Evolutionary conservation across 2,113 vertebrate genomes (phyloP).

Genomic region (Tetraodon nigroviridis): DNA sequence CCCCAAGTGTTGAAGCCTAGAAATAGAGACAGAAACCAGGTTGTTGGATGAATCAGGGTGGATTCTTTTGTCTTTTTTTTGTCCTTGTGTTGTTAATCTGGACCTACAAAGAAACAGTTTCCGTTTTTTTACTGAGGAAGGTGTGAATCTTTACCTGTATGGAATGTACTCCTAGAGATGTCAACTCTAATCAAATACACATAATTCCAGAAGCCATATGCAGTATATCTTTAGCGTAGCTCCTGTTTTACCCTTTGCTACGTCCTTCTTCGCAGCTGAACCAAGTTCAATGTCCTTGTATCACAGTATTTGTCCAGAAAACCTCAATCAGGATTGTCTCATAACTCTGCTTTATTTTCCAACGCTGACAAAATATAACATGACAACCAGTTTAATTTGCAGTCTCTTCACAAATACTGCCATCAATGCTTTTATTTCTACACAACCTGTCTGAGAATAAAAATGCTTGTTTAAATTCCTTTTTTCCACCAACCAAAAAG

Average conservation of each 20-base stretch:
- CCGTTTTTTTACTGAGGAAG: not conserved
- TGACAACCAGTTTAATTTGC: constrained; percentile 4
- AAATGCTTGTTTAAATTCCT: too few relatives aligned
- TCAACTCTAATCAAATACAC: constrained; percentile 6
- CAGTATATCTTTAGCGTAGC: constrained; percentile 8
- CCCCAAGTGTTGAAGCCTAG: constrained; percentile 27
- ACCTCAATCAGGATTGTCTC: constrained; percentile 48
- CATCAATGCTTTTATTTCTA: too few relatives aligned
- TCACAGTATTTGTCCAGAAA: constrained; percentile 21
- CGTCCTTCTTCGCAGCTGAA: too few relatives aligned
- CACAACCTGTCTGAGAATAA: too few relatives aligned
- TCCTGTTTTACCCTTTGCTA: too few relatives aligned
- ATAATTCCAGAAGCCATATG: constrained; percentile 4
- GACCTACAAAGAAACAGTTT: constrained; percentile 12
- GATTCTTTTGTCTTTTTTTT: constrained; percentile 10
- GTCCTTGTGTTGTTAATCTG: constrained; percentile 20
- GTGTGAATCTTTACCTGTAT: constrained; percentile 35
- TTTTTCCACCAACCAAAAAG: too few relatives aligned
- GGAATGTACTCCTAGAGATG: constrained; percentile 61
- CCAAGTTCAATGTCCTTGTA: too few relatives aligned
- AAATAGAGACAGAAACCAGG: not conserved
- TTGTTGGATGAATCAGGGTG: constrained; percentile 9
- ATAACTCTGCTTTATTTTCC: constrained; percentile 33
- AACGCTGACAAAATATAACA: constrained; percentile 50
- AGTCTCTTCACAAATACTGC: too few relatives aligned